These are phyloP conservation scores for Acyrthosiphon pisum DNA, from an alignment of 1,140 invertebrate species.

Conservation along the genomic window DNA sequence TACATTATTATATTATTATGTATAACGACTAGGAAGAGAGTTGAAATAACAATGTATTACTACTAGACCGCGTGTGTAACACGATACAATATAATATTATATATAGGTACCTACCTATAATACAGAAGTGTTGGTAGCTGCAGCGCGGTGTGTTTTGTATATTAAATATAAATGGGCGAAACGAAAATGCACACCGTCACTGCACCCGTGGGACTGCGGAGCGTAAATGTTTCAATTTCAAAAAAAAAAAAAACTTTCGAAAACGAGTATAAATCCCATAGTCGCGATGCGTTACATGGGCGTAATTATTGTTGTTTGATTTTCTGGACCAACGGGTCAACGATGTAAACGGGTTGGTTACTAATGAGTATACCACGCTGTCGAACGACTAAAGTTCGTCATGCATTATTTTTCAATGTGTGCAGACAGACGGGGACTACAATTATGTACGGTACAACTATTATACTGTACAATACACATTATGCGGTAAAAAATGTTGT, in stretches of 20 bases:
- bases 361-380: too few species aligned
- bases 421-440: too few species aligned
- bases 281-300: neutral
- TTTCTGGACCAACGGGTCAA: neutral
- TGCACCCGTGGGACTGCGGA: neutral
- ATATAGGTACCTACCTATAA: neutral
- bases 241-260: neutral
- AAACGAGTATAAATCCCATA: neutral
- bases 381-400: too few species aligned
- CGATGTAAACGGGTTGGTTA: too few species aligned
- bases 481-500: too few species aligned
- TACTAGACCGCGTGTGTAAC: too few species aligned
- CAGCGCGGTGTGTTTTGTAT: neutral
- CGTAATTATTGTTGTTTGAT: neutral
- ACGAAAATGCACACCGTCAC: neutral
- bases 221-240: conserved; percentile 9
- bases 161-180: too few species aligned
- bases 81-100: neutral
- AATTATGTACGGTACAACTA: too few species aligned
- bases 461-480: too few species aligned
- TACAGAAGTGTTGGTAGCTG: neutral
- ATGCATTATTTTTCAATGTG: too few species aligned
- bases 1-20: neutral
- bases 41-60: neutral
- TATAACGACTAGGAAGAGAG: neutral